Evolutionary conservation across 2,888 invertebrate species (phyloP).

Genomic region (Platycheirus rosarum): DNA sequence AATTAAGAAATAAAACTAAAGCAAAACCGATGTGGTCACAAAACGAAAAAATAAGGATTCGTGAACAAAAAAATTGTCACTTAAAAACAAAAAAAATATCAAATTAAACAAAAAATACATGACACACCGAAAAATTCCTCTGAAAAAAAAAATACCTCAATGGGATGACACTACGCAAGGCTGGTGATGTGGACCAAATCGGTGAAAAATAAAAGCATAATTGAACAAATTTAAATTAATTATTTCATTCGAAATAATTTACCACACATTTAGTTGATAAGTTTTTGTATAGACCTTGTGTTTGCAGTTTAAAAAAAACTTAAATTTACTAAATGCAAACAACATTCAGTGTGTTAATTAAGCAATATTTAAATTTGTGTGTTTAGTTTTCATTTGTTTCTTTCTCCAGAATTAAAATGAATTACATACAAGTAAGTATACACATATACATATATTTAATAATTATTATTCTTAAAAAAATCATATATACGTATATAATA

Average conservation of each 20-base stretch:
- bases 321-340: slow-evolving; percentile 56
- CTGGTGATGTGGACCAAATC: slow-evolving; percentile 83
- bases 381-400: slow-evolving; percentile 73
- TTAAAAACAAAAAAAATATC: slow-evolving; percentile 19
- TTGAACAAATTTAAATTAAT: slow-evolving; percentile 15
- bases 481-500: slow-evolving; percentile 61
- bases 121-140: slow-evolving; percentile 55
- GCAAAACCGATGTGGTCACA: slow-evolving; percentile 73
- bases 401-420: slow-evolving; percentile 58
- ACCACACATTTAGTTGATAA: slow-evolving; percentile 59
- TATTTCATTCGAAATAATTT: slow-evolving; percentile 59
- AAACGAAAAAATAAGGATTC: slow-evolving; percentile 72
- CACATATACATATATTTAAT: slow-evolving; percentile 33
- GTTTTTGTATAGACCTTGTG: slow-evolving; percentile 66
- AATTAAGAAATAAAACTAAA: slow-evolving; percentile 50
- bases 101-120: slow-evolving; percentile 36
- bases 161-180: slow-evolving; percentile 75
- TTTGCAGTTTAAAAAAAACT: slow-evolving; percentile 49
- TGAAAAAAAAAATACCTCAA: slow-evolving; percentile 54
- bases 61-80: slow-evolving; percentile 59
- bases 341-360: slow-evolving; percentile 80
- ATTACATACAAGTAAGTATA: slow-evolving; percentile 53
- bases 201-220: slow-evolving; percentile 70
- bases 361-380: slow-evolving; percentile 79
- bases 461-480: slow-evolving; percentile 75